Evolutionary conservation across 2,797 vertebrate genomes (phyloP), one percentile per base, ranked within the genome.

Genomic region (Neoniphon sammara): DNA sequence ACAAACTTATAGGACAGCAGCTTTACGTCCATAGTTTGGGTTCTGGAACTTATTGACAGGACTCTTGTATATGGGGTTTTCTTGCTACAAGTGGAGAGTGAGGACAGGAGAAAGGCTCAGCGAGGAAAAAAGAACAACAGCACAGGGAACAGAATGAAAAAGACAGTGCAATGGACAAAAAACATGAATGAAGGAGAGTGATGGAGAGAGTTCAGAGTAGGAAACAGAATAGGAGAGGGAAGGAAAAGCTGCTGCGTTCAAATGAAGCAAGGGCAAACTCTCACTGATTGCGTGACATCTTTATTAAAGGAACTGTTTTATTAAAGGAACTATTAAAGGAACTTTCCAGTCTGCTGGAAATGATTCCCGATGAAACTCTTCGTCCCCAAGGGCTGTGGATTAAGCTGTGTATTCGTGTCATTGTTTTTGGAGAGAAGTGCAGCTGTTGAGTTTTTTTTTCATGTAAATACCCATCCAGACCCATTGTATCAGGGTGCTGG

Each of bases 1-100:
- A 99, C 97, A 95, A 97, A 98, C 96, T 97, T 94, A 99, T 94
- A 96, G 96, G 94, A 63, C 90, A 70, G 94, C 94, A 93, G 95
- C 95, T 98, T 97, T 99, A 93, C 94, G 95, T 94, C 97, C 97
- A 95, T 97, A 99, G 95, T 94, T 97, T 93, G 97, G 98, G 85
- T 99, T 99, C 96, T 97, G 96, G 97, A 98, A 99, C 95, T 96
- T 95, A 96, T 98, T 98, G 95, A 99, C 96, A 91, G 97, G 97
- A 92, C 97, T 99, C 96, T 95, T 98, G 97, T 99, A 99, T 94
- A 99, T 99, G 88, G 97, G 98, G 93, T 98, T 99, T 84, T 97
- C 97, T 97, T 97, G 96, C 97, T 99, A 93, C 74, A 94, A 93
- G 93, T 91, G 52, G 69, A 85, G 25, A 76, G 77, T 53, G 75